Evolutionary conservation across 2,888 invertebrate species (phyloP).

Genomic region (Conistra vaccinii): DNA sequence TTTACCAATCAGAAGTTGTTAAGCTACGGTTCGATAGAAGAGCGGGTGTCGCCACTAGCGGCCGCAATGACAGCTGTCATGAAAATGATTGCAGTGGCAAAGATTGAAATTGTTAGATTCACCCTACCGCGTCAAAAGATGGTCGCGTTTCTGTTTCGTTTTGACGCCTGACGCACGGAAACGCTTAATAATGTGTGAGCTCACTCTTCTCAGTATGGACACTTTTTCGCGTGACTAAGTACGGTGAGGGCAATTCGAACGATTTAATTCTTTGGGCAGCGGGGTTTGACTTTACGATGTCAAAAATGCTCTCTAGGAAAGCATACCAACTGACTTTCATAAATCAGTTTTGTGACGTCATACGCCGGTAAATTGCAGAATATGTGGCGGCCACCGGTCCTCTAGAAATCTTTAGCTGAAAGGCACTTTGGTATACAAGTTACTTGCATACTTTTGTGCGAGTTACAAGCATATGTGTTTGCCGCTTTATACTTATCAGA

Average conservation of each 20-base stretch:
- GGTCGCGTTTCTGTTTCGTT: not conserved
- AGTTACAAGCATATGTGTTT: not conserved
- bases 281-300: not conserved
- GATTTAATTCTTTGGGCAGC: not conserved
- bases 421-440: not conserved
- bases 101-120: not conserved
- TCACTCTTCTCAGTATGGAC: not conserved
- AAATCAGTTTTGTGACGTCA: not conserved
- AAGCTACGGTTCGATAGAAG: not conserved
- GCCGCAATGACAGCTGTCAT: not conserved
- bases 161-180: not conserved
- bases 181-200: too few species aligned
- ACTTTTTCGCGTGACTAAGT: not conserved
- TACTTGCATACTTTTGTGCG: not conserved
- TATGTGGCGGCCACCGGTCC: not conserved
- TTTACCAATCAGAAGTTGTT: not conserved
- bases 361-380: not conserved
- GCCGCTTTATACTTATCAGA: conserved; percentile 27
- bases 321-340: too few species aligned
- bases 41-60: not conserved
- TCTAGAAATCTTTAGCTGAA: not conserved
- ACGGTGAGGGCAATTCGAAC: too few species aligned
- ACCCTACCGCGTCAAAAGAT: not conserved
- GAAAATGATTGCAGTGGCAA: not conserved
- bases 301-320: not conserved